phyloP scores from a whole-genome alignment of 2,113 vertebrate genomes.

The Chloebia gouldiae region DNA sequence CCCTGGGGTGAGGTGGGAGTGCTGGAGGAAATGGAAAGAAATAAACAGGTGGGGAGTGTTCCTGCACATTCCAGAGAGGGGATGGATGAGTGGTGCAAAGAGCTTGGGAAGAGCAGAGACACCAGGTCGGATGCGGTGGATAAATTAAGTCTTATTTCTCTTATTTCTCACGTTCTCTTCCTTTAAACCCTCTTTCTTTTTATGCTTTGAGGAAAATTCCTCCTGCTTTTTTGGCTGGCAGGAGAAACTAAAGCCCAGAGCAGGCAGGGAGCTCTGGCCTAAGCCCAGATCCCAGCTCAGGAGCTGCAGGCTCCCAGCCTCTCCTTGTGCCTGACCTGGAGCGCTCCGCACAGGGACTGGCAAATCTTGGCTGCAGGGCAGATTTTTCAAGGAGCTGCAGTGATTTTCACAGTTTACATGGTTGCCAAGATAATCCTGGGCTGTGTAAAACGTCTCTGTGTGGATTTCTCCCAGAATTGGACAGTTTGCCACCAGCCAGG shows the following conservation, averaged over 20 bases:
- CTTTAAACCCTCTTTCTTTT: background rate
- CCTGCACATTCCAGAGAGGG: background rate
- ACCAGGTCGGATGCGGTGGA: background rate
- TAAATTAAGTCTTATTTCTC: background rate
- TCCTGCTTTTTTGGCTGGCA: background rate
- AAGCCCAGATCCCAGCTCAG: background rate
- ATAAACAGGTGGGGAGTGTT: background rate
- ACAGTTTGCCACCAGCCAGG: background rate
- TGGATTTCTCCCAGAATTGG: background rate
- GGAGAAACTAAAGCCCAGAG: background rate
- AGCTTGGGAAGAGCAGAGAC: background rate
- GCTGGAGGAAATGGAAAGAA: background rate
- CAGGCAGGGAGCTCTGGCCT: background rate
- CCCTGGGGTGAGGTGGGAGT: background rate
- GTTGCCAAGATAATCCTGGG: conserved; percentile 8
- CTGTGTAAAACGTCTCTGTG: background rate
- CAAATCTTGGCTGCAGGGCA: background rate
- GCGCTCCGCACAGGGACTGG: rapidly evolving
- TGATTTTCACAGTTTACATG: background rate
- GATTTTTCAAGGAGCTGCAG: background rate
- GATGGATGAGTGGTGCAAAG: background rate
- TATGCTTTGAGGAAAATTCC: background rate
- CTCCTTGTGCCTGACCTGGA: background rate
- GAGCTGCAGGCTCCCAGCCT: background rate
- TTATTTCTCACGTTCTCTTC: rapidly evolving